Conservation (phyloP, 1,140 invertebrate genomes). For the Brachystomella parvula region DNA sequence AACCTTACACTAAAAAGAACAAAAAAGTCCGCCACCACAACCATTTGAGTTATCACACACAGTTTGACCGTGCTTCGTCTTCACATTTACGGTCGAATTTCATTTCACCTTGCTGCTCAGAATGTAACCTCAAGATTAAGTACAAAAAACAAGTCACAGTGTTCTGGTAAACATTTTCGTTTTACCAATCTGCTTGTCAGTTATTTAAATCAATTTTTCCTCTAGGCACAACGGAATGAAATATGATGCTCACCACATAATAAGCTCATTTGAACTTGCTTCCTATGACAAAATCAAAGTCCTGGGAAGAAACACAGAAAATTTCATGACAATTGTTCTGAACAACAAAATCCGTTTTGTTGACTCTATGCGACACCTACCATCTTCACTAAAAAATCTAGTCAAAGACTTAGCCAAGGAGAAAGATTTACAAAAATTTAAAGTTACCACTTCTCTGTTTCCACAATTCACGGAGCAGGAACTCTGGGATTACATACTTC, state of each 20-base stretch:
- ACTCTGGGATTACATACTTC: not conserved
- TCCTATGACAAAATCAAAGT: not conserved
- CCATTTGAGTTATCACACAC: not conserved
- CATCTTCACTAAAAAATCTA: not conserved
- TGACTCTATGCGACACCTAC: not conserved
- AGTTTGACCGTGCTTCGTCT: too few species aligned
- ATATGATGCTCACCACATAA: too few species aligned
- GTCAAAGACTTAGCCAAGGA: not conserved
- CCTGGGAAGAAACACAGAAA: not conserved
- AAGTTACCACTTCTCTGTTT: not conserved
- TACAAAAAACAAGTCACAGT: not conserved
- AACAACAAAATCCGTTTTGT: not conserved
- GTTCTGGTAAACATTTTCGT: not conserved
- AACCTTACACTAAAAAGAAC: not conserved
- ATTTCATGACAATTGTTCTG: not conserved
- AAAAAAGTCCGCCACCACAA: not conserved
- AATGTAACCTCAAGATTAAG: not conserved
- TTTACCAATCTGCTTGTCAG: not conserved
- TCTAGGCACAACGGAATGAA: not conserved
- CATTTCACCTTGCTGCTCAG: not conserved
- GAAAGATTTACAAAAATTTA: not conserved
- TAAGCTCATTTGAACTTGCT: too few species aligned
- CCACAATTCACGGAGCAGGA: not conserved
- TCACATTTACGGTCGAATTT: not conserved
- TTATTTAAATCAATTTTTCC: not conserved